Conservation (phyloP, 1,140 invertebrate genomes). For the Euura saliciscinereae region DNA sequence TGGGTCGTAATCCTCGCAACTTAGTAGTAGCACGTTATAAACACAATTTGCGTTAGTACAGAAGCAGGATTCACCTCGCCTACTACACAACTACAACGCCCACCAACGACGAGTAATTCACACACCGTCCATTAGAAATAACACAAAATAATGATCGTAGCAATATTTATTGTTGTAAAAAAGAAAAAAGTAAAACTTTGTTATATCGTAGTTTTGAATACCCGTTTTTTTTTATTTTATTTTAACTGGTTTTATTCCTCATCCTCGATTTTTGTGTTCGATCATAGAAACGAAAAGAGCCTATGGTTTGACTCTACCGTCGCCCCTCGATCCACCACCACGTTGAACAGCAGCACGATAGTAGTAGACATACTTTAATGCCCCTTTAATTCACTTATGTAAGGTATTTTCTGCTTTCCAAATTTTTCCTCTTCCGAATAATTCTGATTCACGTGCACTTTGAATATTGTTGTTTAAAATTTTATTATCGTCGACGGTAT, state of each 20-base stretch:
- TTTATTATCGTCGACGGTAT: not conserved
- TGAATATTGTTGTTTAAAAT: too few species aligned
- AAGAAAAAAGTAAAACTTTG: too few species aligned
- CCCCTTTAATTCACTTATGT: constrained; percentile 1
- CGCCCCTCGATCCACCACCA: not conserved
- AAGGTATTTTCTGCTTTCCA: not conserved
- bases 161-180: too few species aligned
- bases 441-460: too few species aligned
- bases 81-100: not conserved
- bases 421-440: not conserved
- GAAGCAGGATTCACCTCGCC: not conserved
- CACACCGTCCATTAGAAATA: not conserved
- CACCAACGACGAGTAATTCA: not conserved
- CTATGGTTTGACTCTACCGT: not conserved
- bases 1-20: not conserved
- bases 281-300: too few species aligned
- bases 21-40: not conserved
- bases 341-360: not conserved
- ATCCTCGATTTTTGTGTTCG: not conserved
- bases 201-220: too few species aligned
- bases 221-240: not conserved
- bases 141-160: not conserved
- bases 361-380: constrained; percentile 1
- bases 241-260: not conserved
- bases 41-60: not conserved